Conservation (phyloP, 2,113 vertebrate species). For the Sardina pilchardus region DNA sequence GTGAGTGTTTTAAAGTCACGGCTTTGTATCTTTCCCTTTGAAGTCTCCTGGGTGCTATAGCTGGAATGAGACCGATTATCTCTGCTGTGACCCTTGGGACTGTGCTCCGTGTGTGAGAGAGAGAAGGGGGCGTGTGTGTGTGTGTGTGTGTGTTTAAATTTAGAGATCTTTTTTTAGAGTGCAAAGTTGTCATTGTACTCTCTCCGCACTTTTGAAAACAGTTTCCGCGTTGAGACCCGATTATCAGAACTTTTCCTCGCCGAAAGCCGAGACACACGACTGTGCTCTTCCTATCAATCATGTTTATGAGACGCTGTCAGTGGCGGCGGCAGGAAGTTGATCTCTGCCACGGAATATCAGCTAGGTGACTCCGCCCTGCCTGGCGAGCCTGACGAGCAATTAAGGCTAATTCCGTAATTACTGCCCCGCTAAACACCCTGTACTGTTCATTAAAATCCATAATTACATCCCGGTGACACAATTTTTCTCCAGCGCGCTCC, state of each 20-base stretch:
- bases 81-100: slow-evolving; percentile 25
- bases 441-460: slow-evolving; percentile 71
- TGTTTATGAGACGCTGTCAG: slow-evolving; percentile 63
- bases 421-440: slow-evolving; percentile 57
- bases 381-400: slow-evolving; percentile 68
- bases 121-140: not conserved
- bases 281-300: slow-evolving; percentile 60
- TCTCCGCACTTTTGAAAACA: not conserved
- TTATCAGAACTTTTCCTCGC: not conserved
- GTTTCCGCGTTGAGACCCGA: not conserved
- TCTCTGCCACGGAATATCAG: slow-evolving; percentile 54
- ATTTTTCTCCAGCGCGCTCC: slow-evolving; percentile 61
- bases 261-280: slow-evolving; percentile 28
- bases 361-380: slow-evolving; percentile 61
- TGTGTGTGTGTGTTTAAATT: slow-evolving; percentile 13
- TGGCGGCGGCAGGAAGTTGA: slow-evolving; percentile 47
- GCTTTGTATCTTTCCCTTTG: slow-evolving; percentile 32
- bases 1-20: slow-evolving; percentile 5
- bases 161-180: not conserved
- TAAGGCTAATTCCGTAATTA: slow-evolving; percentile 72
- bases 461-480: slow-evolving; percentile 72
- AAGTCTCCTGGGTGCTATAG: slow-evolving; percentile 37
- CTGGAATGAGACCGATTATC: slow-evolving; percentile 38
- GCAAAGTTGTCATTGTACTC: not conserved
- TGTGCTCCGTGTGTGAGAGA: not conserved